These are phyloP conservation scores for Ophion ellenae DNA, from an alignment of 2,888 invertebrate species.

Conservation along the genomic window DNA sequence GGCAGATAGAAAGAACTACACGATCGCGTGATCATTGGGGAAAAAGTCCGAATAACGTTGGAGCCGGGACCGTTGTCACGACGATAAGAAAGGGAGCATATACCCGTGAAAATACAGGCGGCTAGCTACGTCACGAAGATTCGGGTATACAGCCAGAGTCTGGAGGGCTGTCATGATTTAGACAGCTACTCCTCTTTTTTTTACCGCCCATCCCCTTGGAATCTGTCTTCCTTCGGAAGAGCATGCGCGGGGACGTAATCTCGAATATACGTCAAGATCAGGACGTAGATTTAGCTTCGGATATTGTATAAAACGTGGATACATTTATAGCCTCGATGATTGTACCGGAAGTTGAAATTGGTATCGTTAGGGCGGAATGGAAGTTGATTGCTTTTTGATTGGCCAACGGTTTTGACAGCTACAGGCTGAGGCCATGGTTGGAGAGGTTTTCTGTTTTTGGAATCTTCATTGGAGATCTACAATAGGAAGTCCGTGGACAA, in stretches of 20 bases:
- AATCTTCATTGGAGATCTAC: too few relatives aligned
- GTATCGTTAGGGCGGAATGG: neutral
- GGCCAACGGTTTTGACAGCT: neutral
- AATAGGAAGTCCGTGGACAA: too few relatives aligned
- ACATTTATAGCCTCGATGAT: neutral
- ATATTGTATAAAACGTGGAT: constrained; percentile 7
- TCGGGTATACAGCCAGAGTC: neutral
- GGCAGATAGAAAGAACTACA: neutral
- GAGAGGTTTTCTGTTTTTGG: neutral
- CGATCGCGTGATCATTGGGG: neutral
- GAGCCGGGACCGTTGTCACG: constrained; percentile 3
- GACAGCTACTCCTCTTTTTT: constrained; percentile 9
- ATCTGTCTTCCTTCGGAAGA: neutral
- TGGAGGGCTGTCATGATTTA: constrained; percentile 9
- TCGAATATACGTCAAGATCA: constrained; percentile 6
- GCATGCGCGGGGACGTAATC: neutral
- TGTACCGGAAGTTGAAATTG: neutral
- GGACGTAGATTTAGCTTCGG: neutral
- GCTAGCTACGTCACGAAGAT: neutral
- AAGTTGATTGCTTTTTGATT: neutral
- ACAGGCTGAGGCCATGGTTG: neutral
- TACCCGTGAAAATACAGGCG: constrained; percentile 28
- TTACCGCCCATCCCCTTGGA: neutral
- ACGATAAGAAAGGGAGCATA: constrained; percentile 34
- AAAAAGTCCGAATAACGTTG: constrained; percentile 1